phyloP scores from a whole-genome alignment of 2,888 invertebrate genomes.

The Leucophora obtusa region DNA sequence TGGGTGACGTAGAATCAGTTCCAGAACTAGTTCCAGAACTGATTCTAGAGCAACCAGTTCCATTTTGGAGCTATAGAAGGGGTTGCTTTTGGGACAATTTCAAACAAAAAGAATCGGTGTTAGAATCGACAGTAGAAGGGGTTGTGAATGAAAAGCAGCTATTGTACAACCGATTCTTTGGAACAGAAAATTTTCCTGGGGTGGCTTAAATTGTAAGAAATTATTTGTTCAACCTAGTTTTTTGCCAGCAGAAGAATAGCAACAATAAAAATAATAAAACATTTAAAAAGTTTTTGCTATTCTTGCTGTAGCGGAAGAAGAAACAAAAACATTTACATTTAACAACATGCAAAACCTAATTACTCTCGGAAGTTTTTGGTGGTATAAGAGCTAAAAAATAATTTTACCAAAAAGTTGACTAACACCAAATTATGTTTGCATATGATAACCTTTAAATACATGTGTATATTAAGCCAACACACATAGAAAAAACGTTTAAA shows the following conservation, averaged over 20 bases:
- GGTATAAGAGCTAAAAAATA: slow-evolving; percentile 7
- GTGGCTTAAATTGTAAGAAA: neutral
- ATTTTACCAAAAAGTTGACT: slow-evolving; percentile 20
- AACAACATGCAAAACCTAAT: slow-evolving; percentile 39
- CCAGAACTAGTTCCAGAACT: too few relatives aligned
- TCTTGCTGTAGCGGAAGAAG: neutral
- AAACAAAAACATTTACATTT: slow-evolving; percentile 20
- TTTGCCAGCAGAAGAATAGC: neutral
- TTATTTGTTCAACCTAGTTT: slow-evolving; percentile 2
- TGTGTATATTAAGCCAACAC: slow-evolving; percentile 21
- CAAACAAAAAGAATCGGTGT: too few relatives aligned
- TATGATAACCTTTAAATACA: slow-evolving; percentile 42
- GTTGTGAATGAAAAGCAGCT: too few relatives aligned
- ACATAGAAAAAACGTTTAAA: neutral
- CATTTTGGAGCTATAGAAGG: too few relatives aligned
- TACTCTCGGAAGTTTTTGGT: slow-evolving; percentile 43
- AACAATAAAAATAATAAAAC: neutral
- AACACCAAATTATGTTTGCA: slow-evolving; percentile 34
- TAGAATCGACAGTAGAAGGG: too few relatives aligned
- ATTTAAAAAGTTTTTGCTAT: slow-evolving; percentile 2
- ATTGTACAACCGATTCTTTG: too few relatives aligned
- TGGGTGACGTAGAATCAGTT: too few relatives aligned
- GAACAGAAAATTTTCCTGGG: too few relatives aligned
- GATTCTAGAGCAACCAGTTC: too few relatives aligned
- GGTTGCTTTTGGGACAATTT: too few relatives aligned